Percentiles rank a stretch among this genome's conserved stretches.
These are phyloP conservation scores for Pygoscelis adeliae DNA, from an alignment of 2,113 vertebrate species.

Conservation along the genomic window DNA sequence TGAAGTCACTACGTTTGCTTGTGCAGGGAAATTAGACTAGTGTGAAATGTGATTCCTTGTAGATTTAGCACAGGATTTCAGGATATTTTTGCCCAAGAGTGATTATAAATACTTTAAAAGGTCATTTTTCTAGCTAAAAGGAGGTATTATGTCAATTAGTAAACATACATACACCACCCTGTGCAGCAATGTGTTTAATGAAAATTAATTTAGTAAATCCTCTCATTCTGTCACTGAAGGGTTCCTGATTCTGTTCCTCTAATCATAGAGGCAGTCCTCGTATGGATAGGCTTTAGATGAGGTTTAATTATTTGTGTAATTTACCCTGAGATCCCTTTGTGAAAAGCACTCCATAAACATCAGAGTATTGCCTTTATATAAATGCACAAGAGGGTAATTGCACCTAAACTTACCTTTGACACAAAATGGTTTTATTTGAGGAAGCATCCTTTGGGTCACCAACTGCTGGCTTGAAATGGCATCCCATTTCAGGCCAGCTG, in stretches of 20 bases:
- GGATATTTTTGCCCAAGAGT: background rate
- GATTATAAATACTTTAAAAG: conserved; percentile 43
- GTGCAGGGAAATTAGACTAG: background rate
- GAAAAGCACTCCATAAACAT: background rate
- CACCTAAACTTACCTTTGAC: background rate
- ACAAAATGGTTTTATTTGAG: background rate
- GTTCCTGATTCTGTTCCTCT: background rate
- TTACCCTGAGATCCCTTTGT: background rate
- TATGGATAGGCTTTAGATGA: background rate
- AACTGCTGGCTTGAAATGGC: background rate
- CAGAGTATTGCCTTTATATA: background rate
- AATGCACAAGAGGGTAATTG: background rate
- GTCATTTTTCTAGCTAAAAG: conserved; percentile 18
- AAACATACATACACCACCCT: background rate
- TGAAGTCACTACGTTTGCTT: background rate
- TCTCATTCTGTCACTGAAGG: background rate
- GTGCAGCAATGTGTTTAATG: background rate
- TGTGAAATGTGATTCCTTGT: background rate
- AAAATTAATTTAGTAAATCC: conserved; percentile 27
- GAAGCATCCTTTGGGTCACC: background rate
- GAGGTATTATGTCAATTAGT: background rate
- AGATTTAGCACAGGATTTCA: background rate
- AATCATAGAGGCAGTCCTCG: background rate
- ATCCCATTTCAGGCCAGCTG: background rate
- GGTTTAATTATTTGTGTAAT: conserved; percentile 8